Evolutionary conservation across 2,888 invertebrate genomes (phyloP).

Genomic region (Nymphalis polychloros): DNA sequence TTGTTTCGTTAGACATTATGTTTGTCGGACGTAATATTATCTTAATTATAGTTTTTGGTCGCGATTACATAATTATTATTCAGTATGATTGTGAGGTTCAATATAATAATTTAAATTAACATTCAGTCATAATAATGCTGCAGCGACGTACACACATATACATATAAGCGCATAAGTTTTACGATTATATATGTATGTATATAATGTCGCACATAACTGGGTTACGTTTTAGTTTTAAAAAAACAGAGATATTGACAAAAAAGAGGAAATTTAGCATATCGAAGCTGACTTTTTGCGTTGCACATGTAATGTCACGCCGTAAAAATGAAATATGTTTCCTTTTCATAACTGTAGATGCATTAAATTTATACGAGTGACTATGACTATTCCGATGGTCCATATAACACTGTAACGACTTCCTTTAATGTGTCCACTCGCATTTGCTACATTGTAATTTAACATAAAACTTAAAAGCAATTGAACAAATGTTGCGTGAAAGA

Average conservation of each 20-base stretch:
- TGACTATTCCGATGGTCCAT: conserved; percentile 58
- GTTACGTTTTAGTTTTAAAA: conserved; percentile 22
- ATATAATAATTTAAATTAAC: too few relatives aligned
- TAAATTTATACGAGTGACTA: conserved; percentile 62
- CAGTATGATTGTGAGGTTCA: too few relatives aligned
- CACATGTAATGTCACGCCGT: conserved; percentile 56
- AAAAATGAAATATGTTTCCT: conserved; percentile 68
- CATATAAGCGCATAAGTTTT: background rate
- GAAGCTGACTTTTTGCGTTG: conserved; percentile 34
- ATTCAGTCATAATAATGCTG: too few relatives aligned
- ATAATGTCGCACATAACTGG: conserved; percentile 17
- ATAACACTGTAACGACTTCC: conserved; percentile 65
- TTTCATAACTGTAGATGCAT: conserved; percentile 59
- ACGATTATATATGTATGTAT: background rate
- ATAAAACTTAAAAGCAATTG: conserved; percentile 29
- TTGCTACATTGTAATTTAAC: conserved; percentile 43
- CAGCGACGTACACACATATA: background rate
- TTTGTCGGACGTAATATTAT: too few relatives aligned
- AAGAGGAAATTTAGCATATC: conserved; percentile 27
- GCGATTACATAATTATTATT: too few relatives aligned
- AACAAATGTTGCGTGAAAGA: conserved; percentile 7
- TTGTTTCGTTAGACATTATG: background rate
- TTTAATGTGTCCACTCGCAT: conserved; percentile 53
- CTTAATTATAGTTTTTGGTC: too few relatives aligned
- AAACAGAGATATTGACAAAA: conserved; percentile 24